Evolutionary conservation across 2,113 vertebrate genomes (phyloP).

Genomic region (Campylorhamphus procurvoides): DNA sequence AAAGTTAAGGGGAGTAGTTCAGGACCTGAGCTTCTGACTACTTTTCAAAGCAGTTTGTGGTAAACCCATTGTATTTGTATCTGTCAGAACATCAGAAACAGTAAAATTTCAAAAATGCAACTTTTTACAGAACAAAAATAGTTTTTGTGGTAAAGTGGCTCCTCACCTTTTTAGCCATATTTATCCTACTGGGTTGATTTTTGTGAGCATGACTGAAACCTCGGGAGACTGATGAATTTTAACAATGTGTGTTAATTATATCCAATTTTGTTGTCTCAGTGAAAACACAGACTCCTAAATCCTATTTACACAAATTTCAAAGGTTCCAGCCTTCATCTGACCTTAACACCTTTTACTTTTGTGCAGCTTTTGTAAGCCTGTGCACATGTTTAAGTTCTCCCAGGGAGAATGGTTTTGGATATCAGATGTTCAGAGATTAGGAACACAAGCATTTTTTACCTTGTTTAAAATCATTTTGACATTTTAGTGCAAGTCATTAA

Average conservation of each 20-base stretch:
- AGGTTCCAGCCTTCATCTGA: constrained; percentile 20
- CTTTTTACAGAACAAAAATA: not conserved
- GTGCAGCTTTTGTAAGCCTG: constrained; percentile 10
- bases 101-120: not conserved
- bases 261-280: constrained; percentile 59
- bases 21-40: not conserved
- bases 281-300: constrained; percentile 62
- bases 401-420: not conserved
- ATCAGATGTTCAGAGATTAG: constrained; percentile 13
- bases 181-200: constrained; percentile 62
- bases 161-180: constrained; percentile 20
- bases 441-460: not conserved
- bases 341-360: constrained; percentile 23
- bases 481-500: constrained; percentile 1
- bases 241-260: constrained; percentile 69
- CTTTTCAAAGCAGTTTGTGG: not conserved
- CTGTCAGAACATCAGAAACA: not conserved
- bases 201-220: constrained; percentile 67
- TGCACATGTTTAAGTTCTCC: constrained; percentile 41
- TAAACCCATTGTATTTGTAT: not conserved
- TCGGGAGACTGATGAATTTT: constrained; percentile 71
- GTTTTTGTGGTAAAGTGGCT: not conserved
- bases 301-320: constrained; percentile 67
- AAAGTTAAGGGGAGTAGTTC: not conserved
- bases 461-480: constrained; percentile 28